Conservation (phyloP, 2,888 invertebrate genomes). For the Belgica antarctica region DNA sequence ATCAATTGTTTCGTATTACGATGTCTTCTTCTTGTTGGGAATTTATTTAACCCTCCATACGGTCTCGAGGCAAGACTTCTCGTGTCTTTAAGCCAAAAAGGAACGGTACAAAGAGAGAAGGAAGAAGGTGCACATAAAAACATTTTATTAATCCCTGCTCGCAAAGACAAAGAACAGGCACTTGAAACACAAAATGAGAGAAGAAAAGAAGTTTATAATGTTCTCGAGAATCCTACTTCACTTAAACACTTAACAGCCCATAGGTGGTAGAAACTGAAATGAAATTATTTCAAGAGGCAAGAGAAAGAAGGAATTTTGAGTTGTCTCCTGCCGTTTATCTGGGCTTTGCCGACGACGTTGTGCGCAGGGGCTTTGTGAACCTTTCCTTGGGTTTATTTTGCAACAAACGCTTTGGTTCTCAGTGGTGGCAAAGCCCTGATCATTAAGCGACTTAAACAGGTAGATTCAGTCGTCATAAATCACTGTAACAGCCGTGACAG, state of each 20-base stretch:
- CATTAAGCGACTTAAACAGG: conserved; percentile 31
- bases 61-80: too few relatives aligned
- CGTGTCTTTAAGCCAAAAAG: background rate
- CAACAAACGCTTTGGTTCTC: conserved; percentile 10
- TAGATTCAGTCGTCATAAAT: background rate
- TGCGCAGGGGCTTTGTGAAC: background rate
- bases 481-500: too few relatives aligned
- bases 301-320: conserved; percentile 9
- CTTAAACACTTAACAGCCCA: conserved; percentile 36
- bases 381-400: background rate
- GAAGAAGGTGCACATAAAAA: conserved; percentile 8
- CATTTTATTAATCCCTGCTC: conserved; percentile 20
- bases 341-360: conserved; percentile 29
- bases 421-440: background rate
- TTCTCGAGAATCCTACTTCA: conserved; percentile 34
- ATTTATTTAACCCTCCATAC: background rate
- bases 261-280: conserved; percentile 30
- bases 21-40: background rate
- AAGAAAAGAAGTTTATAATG: conserved; percentile 19
- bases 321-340: conserved; percentile 31
- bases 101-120: background rate
- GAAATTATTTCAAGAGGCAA: conserved; percentile 13
- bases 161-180: conserved; percentile 18
- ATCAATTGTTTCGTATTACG: background rate
- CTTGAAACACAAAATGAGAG: conserved; percentile 17